These are phyloP conservation scores for Cricetomys ansorgei DNA, from an alignment of 2,113 vertebrate genomes.

Conservation along the genomic window DNA sequence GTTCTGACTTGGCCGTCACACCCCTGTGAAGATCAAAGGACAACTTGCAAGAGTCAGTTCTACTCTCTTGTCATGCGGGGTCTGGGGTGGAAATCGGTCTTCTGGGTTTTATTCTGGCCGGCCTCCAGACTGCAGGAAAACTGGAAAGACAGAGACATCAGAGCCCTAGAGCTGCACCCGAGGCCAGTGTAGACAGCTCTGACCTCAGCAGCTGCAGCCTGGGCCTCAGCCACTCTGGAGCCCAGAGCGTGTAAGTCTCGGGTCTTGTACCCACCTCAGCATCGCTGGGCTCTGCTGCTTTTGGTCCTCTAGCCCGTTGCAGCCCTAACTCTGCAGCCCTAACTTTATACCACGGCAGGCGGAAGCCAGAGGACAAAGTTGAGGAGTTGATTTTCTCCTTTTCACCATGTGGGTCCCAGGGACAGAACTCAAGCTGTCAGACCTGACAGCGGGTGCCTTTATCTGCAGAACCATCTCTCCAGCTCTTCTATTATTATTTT, in stretches of 20 bases:
- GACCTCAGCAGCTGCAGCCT: background rate
- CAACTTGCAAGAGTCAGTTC: background rate
- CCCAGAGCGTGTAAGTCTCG: background rate
- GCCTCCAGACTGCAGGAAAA: background rate
- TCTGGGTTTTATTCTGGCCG: slow-evolving; percentile 3
- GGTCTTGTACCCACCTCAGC: background rate
- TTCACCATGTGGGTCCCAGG: background rate
- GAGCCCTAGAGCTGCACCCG: background rate
- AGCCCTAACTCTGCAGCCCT: no score
- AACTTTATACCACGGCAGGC: background rate
- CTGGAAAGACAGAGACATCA: slow-evolving; percentile 15
- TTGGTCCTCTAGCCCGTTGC: background rate
- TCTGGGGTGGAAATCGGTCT: background rate
- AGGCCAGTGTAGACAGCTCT: slow-evolving; percentile 15
- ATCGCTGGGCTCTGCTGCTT: background rate
- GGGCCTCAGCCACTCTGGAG: background rate
- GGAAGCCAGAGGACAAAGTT: background rate
- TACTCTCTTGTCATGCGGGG: background rate
- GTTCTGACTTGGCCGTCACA: background rate
- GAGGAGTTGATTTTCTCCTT: background rate
- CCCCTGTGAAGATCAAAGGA: background rate
- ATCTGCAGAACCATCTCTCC: background rate
- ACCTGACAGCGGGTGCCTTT: no score
- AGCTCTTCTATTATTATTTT: no score
- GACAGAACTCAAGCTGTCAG: background rate